Evolutionary conservation across 2,888 invertebrate genomes (phyloP).

Genomic region (Odontocerum albicorne): DNA sequence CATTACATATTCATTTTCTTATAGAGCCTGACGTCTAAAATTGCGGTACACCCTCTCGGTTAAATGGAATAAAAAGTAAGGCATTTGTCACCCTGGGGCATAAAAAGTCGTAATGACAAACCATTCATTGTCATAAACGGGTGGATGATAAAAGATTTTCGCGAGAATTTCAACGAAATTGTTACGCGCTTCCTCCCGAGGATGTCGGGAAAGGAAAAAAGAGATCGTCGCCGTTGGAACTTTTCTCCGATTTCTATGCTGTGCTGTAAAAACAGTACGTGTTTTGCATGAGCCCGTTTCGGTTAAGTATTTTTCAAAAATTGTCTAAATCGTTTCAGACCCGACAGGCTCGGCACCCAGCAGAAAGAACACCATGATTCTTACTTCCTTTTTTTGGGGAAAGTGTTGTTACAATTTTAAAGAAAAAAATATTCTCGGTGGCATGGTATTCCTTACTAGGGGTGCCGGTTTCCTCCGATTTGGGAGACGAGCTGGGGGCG

Average conservation of each 20-base stretch:
- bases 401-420: no score
- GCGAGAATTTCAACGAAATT: slow-evolving; percentile 9
- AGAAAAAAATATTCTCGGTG: not conserved
- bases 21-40: no score
- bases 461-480: not conserved
- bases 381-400: no score
- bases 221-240: not conserved
- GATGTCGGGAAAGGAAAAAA: not conserved
- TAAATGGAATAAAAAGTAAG: not conserved
- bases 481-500: not conserved
- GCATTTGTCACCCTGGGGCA: not conserved
- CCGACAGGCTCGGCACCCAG: no score
- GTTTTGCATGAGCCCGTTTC: slow-evolving; percentile 29
- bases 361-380: no score
- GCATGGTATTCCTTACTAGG: not conserved
- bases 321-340: no score
- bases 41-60: no score
- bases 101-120: slow-evolving; percentile 16
- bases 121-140: slow-evolving; percentile 23
- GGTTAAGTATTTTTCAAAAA: no score
- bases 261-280: slow-evolving; percentile 24
- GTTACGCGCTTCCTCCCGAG: not conserved
- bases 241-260: not conserved
- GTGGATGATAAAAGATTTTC: slow-evolving; percentile 21
- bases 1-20: no score